These are phyloP conservation scores for Xestoiulus laeticollis DNA, from an alignment of 2,888 invertebrate species.

Conservation along the genomic window DNA sequence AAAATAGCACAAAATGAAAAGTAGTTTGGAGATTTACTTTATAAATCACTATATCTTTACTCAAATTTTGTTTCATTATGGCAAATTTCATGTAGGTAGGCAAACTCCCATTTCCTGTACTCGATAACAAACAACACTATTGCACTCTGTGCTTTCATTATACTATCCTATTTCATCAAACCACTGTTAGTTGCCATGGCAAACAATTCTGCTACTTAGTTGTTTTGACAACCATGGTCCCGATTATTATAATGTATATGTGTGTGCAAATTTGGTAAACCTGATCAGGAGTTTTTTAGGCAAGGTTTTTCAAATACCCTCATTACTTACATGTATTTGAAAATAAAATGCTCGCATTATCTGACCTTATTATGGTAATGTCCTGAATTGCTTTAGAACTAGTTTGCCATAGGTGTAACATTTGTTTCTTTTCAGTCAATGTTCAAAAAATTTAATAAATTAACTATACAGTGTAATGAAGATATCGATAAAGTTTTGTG, in stretches of 20 bases:
- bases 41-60: background rate
- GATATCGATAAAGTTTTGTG: no score
- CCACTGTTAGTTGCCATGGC: background rate
- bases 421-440: no score
- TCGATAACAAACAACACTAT: background rate
- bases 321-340: background rate
- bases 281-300: no score
- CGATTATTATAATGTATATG: background rate
- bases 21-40: background rate
- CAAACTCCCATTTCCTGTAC: background rate
- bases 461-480: no score
- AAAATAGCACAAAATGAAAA: no score
- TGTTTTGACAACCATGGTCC: slow-evolving; percentile 8
- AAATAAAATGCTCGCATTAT: slow-evolving; percentile 2
- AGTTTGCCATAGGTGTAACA: no score
- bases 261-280: no score
- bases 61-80: no score
- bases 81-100: background rate
- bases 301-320: background rate
- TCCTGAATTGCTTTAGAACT: background rate
- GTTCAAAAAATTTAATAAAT: no score
- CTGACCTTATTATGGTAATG: background rate
- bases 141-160: background rate
- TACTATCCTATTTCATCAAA: background rate
- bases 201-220: background rate